A percentile compares a stretch with the other conserved stretches of the same genome.
Evolutionary conservation across 2,113 vertebrate species (phyloP).

Genomic region (Chascanopsetta lugubris): DNA sequence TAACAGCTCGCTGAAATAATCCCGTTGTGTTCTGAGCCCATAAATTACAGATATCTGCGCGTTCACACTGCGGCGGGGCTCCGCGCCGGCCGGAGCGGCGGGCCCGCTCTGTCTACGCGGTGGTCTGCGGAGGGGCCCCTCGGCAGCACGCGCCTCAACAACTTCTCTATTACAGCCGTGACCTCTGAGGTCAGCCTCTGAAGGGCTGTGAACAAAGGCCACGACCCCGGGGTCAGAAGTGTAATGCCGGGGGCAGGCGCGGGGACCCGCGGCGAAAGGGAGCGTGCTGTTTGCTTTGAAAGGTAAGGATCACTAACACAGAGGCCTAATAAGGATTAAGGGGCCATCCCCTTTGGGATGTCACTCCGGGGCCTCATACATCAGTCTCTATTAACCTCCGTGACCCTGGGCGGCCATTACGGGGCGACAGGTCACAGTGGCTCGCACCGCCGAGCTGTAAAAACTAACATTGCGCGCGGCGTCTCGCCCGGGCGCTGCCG

Average conservation of each 20-base stretch:
- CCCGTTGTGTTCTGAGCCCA: constrained; percentile 5
- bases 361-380: constrained; percentile 77
- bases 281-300: constrained; percentile 89
- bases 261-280: constrained; percentile 82
- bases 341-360: constrained; percentile 81
- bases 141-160: constrained; percentile 87
- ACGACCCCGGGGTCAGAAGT: constrained; percentile 88
- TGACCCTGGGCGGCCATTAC: constrained; percentile 76
- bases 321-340: constrained; percentile 85
- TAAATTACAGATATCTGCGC: constrained; percentile 28
- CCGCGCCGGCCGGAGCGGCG: constrained; percentile 19
- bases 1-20: constrained; percentile 8
- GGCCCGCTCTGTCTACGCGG: constrained; percentile 61
- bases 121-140: constrained; percentile 79
- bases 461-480: constrained; percentile 26
- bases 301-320: constrained; percentile 85
- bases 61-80: constrained; percentile 18
- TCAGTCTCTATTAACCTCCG: constrained; percentile 80
- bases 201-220: constrained; percentile 91
- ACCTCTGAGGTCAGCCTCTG: constrained; percentile 88
- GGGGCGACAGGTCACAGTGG: constrained; percentile 59
- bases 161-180: constrained; percentile 90
- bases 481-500: constrained; percentile 24
- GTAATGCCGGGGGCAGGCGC: constrained; percentile 85
- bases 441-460: constrained; percentile 50